Percentiles rank a stretch among this genome's conserved stretches.
Conservation (phyloP, 2,113 vertebrate species). For the Chascanopsetta lugubris region DNA sequence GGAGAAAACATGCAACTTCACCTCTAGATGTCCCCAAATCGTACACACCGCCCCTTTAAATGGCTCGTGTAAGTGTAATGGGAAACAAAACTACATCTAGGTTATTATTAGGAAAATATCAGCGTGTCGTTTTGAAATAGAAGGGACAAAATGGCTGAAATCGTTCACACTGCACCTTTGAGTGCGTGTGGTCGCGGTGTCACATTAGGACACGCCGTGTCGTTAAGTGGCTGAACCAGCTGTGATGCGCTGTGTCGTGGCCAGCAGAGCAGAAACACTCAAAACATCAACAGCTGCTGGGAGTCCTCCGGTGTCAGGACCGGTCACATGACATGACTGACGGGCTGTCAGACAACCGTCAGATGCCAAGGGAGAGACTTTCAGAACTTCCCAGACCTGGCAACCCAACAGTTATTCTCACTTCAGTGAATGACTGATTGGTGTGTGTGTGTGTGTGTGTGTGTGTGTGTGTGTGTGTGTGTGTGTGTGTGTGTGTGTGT, state of each 20-base stretch:
- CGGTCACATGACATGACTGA: slow-evolving; percentile 12
- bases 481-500: too few relatives aligned
- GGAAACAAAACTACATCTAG: too few relatives aligned
- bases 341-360: slow-evolving; percentile 17
- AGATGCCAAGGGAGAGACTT: neutral
- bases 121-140: too few relatives aligned
- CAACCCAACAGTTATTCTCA: neutral
- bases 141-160: too few relatives aligned
- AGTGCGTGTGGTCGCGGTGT: slow-evolving; percentile 29
- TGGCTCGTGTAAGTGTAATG: too few relatives aligned
- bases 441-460: neutral
- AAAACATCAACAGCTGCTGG: slow-evolving; percentile 25
- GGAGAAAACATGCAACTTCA: too few relatives aligned
- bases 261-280: slow-evolving; percentile 50
- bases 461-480: neutral
- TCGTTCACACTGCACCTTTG: too few relatives aligned
- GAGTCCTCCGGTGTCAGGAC: slow-evolving; percentile 3
- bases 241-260: slow-evolving; percentile 45
- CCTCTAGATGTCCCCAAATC: too few relatives aligned
- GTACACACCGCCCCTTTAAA: too few relatives aligned
- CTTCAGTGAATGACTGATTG: neutral
- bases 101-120: too few relatives aligned
- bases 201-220: slow-evolving; percentile 31
- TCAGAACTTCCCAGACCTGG: neutral
- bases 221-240: slow-evolving; percentile 39